Evolutionary conservation across 2,113 vertebrate genomes (phyloP), one percentile per base, ranked within the genome.

Genomic region (Rhodinocichla rosea): DNA sequence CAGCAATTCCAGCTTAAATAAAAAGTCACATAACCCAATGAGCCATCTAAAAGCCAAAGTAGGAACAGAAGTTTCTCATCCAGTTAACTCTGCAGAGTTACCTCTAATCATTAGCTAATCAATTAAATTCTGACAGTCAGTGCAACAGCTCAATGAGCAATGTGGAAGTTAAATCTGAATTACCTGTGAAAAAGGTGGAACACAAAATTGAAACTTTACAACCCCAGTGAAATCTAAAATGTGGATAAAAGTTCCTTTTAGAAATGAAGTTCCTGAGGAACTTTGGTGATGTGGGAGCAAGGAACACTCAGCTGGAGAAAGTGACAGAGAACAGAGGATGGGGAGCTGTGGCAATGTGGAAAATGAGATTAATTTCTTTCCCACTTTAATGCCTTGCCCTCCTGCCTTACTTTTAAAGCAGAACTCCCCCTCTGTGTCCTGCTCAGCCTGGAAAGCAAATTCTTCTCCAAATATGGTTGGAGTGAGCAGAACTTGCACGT

Each of bases 381-480:
- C 27, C 39, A 74, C 37, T 65, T 44, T 4, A 64, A 28, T 4
- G 62, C 42, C 55, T 80, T 69, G 65, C 42, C n/a, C 74, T 84
- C 63, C 27, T 30, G 62, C 8, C 37, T 82, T 6, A 70, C 47
- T 89, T 84, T 77, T 55, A 76, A 30, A 82, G 89, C 67, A 80
- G 33, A 73, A 57, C 40, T 88, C 86, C 79, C 87, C 70, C 89
- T 65, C 26, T 5, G 50, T 35, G 44, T 19, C 86, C 78, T 39
- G 79, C 33, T 42, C 11, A 33, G 71, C 2, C 1, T 2, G 60
- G 74, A 57, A 89, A 85, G 70, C 91, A 87, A 69, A 56, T 91
- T 92, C 89, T 84, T 95, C 93, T 90, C 95, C 95, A 90, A 96
- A 94, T 81, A 92, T 70, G 88, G 94, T 27, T 81, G 65, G 71